Evolutionary conservation across 2,113 vertebrate genomes (phyloP).

Genomic region (Sclerurus mexicanus): DNA sequence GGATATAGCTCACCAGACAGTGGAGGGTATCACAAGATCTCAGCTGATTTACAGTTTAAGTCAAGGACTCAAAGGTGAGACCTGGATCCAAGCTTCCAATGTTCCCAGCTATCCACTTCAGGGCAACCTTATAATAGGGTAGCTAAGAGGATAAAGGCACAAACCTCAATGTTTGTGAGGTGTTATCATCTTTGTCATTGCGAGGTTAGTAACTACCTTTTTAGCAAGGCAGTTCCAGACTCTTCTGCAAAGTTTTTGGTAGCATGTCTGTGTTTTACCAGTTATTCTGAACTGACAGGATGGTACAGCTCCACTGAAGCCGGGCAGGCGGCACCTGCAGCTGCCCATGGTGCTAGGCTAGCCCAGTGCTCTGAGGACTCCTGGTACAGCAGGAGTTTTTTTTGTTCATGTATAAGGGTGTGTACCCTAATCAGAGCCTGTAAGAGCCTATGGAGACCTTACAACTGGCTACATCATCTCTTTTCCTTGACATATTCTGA

Average conservation of each 20-base stretch:
- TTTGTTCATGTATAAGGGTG: background rate
- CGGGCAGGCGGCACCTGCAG: rapidly evolving
- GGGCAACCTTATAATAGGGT: background rate
- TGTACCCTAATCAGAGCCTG: background rate
- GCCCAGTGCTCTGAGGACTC: background rate
- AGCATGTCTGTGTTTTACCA: background rate
- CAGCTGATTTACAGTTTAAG: background rate
- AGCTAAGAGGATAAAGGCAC: background rate
- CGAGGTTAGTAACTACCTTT: background rate
- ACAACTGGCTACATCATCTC: background rate
- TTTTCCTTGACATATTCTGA: background rate
- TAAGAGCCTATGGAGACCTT: background rate
- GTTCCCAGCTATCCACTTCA: background rate
- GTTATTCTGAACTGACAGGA: background rate
- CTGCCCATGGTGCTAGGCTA: rapidly evolving
- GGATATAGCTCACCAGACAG: background rate
- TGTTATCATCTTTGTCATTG: background rate
- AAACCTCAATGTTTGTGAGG: background rate
- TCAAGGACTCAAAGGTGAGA: background rate
- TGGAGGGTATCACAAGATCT: background rate
- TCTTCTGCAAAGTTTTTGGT: background rate
- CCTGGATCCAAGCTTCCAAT: background rate
- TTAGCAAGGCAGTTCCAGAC: background rate
- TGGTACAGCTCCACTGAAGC: background rate
- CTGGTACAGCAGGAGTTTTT: background rate